These are phyloP conservation scores for Andinoacara biseriatus DNA, from an alignment of 2,113 vertebrate species.

Conservation along the genomic window DNA sequence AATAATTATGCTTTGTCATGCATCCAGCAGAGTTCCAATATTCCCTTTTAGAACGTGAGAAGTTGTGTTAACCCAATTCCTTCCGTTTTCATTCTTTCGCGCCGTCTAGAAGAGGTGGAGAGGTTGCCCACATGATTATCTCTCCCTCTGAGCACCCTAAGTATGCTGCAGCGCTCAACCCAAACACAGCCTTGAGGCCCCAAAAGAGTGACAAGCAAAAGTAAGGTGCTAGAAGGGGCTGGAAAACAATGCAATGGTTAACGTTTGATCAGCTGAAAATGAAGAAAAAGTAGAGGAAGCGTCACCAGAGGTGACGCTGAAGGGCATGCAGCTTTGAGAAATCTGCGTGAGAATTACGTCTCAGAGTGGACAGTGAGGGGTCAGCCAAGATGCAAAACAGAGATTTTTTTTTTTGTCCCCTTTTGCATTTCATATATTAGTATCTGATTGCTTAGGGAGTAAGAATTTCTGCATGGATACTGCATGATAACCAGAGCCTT, in stretches of 20 bases:
- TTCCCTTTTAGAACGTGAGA: neutral
- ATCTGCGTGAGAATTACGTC: conserved; percentile 1
- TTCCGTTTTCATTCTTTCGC: conserved; percentile 29
- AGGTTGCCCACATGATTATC: conserved; percentile 76
- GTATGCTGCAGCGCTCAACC: conserved; percentile 40
- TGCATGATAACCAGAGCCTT: conserved; percentile 68
- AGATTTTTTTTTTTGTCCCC: neutral
- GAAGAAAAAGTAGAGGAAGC: neutral
- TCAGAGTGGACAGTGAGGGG: conserved; percentile 19
- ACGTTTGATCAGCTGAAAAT: conserved; percentile 13
- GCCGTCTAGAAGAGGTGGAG: conserved; percentile 74
- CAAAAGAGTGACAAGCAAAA: conserved; percentile 27
- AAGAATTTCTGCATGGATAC: conserved; percentile 72
- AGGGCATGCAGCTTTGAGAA: conserved; percentile 11
- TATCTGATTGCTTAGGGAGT: conserved; percentile 42
- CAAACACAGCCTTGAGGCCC: conserved; percentile 51
- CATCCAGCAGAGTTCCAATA: neutral
- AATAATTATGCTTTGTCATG: neutral
- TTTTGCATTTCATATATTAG: conserved; percentile 31
- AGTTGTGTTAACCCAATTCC: neutral
- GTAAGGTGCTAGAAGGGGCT: neutral
- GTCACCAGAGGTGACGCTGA: conserved; percentile 6
- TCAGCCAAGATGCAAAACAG: conserved; percentile 13
- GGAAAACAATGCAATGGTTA: conserved; percentile 10
- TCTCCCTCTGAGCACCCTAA: conserved; percentile 29